Percentiles rank a stretch among this genome's conserved stretches.
Conservation (phyloP, 2,113 vertebrate genomes). For the Dascyllus trimaculatus region DNA sequence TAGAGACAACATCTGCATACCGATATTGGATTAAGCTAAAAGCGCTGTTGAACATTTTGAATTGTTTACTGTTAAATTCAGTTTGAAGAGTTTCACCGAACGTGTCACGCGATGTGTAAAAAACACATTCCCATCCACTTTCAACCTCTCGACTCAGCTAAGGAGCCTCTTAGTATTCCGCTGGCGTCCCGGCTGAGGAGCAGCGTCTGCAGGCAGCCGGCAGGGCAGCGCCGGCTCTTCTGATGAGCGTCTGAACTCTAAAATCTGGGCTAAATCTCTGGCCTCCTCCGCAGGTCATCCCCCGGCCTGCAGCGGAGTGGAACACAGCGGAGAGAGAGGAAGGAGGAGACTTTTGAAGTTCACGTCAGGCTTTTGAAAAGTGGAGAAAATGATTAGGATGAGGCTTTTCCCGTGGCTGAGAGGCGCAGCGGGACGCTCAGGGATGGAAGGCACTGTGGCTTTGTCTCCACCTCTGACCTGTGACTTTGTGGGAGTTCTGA, state of each 20-base stretch:
- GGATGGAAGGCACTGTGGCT: background rate
- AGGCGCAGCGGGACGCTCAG: background rate
- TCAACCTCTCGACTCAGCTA: background rate
- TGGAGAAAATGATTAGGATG: conserved; percentile 27
- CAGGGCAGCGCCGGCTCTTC: conserved; percentile 2
- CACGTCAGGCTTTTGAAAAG: conserved; percentile 32
- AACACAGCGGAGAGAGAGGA: conserved; percentile 15
- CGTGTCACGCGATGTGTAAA: background rate
- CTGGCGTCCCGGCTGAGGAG: background rate
- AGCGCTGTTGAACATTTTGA: background rate
- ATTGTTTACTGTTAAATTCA: background rate
- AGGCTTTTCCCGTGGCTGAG: background rate
- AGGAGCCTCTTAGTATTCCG: conserved; percentile 42
- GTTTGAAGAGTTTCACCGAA: background rate
- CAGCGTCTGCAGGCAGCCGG: background rate
- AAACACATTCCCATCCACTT: background rate
- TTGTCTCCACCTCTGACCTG: conserved; percentile 36
- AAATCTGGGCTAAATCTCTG: conserved; percentile 36
- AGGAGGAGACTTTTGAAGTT: conserved; percentile 33
- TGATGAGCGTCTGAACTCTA: conserved; percentile 31
- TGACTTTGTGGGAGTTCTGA: background rate
- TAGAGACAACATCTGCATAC: background rate
- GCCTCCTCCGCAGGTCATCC: conserved; percentile 32
- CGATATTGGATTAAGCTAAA: background rate
- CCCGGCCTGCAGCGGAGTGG: conserved; percentile 8